phyloP scores from a whole-genome alignment of 2,113 vertebrate genomes.

The Opisthocomus hoazin region DNA sequence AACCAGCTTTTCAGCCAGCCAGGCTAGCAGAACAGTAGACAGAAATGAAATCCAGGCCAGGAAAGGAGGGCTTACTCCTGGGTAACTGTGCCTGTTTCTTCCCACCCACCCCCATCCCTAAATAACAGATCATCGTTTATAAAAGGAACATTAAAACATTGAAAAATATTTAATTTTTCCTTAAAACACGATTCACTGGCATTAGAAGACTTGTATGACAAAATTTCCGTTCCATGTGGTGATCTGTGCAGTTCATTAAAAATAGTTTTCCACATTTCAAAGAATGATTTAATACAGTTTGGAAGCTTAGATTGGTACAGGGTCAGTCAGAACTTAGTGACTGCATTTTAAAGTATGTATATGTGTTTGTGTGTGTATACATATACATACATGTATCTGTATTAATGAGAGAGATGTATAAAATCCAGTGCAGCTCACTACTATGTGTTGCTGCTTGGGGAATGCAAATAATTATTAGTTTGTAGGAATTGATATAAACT shows the following conservation, averaged over 20 bases:
- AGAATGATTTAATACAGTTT: not conserved
- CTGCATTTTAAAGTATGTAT: not conserved
- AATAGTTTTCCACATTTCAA: conserved; percentile 1
- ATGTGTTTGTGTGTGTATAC: not conserved
- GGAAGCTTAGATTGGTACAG: not conserved
- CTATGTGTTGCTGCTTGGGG: not conserved
- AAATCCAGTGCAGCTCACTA: not conserved
- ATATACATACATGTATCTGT: not conserved
- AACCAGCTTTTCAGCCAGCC: not conserved
- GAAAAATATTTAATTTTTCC: conserved; percentile 44
- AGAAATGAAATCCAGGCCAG: conserved; percentile 5
- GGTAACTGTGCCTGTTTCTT: not conserved
- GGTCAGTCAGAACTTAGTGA: not conserved
- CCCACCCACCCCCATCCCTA: not conserved
- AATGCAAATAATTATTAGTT: not conserved
- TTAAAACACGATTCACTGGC: conserved; percentile 39
- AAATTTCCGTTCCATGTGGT: not conserved
- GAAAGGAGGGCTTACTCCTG: not conserved
- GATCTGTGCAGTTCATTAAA: not conserved
- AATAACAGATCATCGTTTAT: conserved; percentile 42
- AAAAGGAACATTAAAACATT: conserved; percentile 60
- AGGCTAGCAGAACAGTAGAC: not conserved
- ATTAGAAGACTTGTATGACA: conserved; percentile 41
- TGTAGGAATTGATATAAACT: not conserved
- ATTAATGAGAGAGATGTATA: not conserved